Base-by-base conservation (phyloP, 2,888 invertebrate species). In the Ferdinandea cuprea region DNA sequence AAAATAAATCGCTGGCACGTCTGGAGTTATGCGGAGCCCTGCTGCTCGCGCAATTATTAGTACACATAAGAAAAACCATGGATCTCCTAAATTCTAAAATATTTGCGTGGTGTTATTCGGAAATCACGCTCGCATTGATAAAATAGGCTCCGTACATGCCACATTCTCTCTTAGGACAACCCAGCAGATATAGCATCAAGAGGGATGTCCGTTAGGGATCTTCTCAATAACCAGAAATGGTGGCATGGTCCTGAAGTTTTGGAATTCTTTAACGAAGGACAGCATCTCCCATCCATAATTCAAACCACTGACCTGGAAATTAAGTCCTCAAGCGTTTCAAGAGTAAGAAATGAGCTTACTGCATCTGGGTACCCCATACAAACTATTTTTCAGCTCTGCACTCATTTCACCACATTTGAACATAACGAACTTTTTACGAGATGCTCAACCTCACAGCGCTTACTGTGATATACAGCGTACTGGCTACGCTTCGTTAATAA, bases 21-120 rank as follows among this genome's bases (percentile, higher is more conserved):
- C 58, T 87, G 3, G 86, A 87, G 30, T 66, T 88, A 25, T 66
- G 83, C 4, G 73, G 50, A 15, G 79, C 85, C 21, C 42, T 25
- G 5, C 30, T 77, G 8, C 13, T 59, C 11, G 44, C n/a, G 2
- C 15, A 61, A 21, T 37, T 65, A 6, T 15, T 65, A 28, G 40
- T 15, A 6, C 65, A 15, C 5, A 37, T 15, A 3, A 8, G 37
- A 11, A 11, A 50, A 1, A 40, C 13, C 1, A 37, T 48, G 48
- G 13, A 32, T 2, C 21, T 48, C 2, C 21, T 9, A 9, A 37
- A 50, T 50, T 46, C 65, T n/a, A n/a, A n/a, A n/a, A n/a, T n/a
- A n/a, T n/a, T n/a, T n/a, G n/a, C n/a, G n/a, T n/a, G n/a, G n/a
- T n/a, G n/a, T n/a, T n/a, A n/a, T n/a, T n/a, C n/a, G n/a, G 25